Evolutionary conservation across 2,113 vertebrate species (phyloP).

Genomic region (Ondatra zibethicus): DNA sequence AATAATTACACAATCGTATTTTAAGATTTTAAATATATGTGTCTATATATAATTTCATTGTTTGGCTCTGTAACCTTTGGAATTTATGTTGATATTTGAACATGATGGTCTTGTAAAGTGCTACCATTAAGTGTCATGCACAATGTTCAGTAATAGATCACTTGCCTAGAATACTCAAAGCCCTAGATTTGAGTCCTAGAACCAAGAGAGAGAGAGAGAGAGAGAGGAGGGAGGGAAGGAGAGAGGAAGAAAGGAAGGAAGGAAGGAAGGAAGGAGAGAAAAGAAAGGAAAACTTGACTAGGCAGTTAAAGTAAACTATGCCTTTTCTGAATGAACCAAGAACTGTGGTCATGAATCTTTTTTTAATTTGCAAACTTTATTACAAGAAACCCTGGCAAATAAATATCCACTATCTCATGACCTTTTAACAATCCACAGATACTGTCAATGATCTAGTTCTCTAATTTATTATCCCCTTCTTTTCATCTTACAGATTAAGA

Average conservation of each 20-base stretch:
- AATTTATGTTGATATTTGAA: not conserved
- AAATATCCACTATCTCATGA: not conserved
- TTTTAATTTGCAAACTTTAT: not conserved
- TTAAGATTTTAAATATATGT: not conserved
- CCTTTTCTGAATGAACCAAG: not conserved
- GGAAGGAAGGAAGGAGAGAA: not conserved
- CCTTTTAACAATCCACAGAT: not conserved
- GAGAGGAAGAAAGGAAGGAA: not conserved
- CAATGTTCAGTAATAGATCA: not conserved
- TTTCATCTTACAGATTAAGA: not conserved
- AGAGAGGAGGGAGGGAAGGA: rapidly evolving
- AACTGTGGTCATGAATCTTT: not conserved
- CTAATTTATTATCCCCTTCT: not conserved
- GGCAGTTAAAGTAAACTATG: not conserved
- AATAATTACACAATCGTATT: not conserved
- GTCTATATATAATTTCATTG: not conserved
- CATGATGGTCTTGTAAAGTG: not conserved
- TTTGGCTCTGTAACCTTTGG: not conserved
- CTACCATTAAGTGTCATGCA: not conserved
- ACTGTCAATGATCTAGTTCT: not conserved
- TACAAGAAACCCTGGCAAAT: not conserved
- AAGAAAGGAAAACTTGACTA: not conserved
- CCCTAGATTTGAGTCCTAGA: not conserved
- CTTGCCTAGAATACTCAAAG: not conserved
- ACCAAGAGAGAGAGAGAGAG: not conserved